A percentile compares a stretch with the other conserved stretches of the same genome.
phyloP scores from a whole-genome alignment of 2,888 invertebrate species.

The Strigamia crassipes region DNA sequence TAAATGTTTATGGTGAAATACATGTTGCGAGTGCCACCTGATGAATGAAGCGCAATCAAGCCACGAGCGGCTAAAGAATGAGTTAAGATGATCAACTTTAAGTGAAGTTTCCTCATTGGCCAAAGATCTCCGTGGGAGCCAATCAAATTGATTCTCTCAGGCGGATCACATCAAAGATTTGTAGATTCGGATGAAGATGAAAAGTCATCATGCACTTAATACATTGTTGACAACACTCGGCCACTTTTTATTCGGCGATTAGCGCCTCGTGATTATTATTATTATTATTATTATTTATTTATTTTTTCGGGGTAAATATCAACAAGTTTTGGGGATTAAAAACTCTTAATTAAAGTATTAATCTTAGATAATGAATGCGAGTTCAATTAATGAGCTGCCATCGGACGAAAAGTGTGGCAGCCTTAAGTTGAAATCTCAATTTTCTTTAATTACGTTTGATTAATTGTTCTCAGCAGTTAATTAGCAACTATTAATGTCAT shows the following conservation, averaged over 20 bases:
- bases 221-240: neutral
- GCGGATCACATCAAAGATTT: constrained; percentile 36
- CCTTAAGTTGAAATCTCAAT: constrained; percentile 46
- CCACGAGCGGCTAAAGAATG: constrained; percentile 5
- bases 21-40: constrained; percentile 2
- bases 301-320: neutral
- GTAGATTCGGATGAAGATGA: constrained; percentile 28
- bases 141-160: constrained; percentile 33
- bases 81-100: constrained; percentile 38
- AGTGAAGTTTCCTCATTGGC: constrained; percentile 42
- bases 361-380: constrained; percentile 47
- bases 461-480: constrained; percentile 49
- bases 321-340: constrained; percentile 47
- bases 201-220: neutral
- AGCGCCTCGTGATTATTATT: too few relatives aligned
- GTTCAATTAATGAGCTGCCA: constrained; percentile 47
- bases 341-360: constrained; percentile 48
- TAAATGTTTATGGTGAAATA: neutral
- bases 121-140: constrained; percentile 35
- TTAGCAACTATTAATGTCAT: constrained; percentile 49
- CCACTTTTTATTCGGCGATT: neutral
- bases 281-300: neutral
- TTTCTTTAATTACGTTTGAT: constrained; percentile 50
- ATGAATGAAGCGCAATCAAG: constrained; percentile 18
- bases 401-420: constrained; percentile 41